Evolutionary conservation across 2,797 vertebrate genomes (phyloP), one percentile per base, ranked within the genome.

Genomic region (Halcyon chelicuti): DNA sequence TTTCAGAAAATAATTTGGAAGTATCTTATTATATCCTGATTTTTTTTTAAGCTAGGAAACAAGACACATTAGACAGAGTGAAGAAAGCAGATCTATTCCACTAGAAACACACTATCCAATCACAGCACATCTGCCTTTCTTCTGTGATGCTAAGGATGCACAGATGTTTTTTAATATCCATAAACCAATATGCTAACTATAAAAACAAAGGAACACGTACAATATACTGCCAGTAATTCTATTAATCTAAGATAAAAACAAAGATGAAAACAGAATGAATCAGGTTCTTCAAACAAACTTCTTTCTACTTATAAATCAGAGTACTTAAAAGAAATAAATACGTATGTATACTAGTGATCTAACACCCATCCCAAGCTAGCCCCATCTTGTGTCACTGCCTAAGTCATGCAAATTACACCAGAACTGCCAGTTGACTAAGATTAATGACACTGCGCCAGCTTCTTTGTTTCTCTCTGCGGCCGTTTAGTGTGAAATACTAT

Each of bases 401-500:
- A 98, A 99, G 98, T 99, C 99, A 99, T 99, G 99, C 99, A 99
- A 99, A 99, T 99, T 99, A 98, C 99, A 98, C 98, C 98, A 98
- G 98, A 98, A 98, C 99, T 99, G 99, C 99, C 99, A 99, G 99
- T 99, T 99, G 99, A 99, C 99, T 99, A 99, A 99, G 99, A 99
- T 99, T 99, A 99, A 99, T 99, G 99, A 99, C 99, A 98, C 98
- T 98, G 98, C 98, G 98, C 99, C 98, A 98, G 99, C 98, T 98
- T 98, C 99, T 99, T 99, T 99, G 99, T 99, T 99, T 99, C 99
- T 98, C 97, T 98, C 98, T 98, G 98, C 97, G 98, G 98, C 99
- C 98, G 98, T 99, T 99, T 99, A 99, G 98, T 99, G 98, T 99
- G 99, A 99, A 99, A 99, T 99, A 99, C 99, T 99, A 99, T 99